A percentile compares a stretch with the other conserved stretches of the same genome.
phyloP scores from a whole-genome alignment of 2,888 invertebrate species.

The Orthosia incerta region DNA sequence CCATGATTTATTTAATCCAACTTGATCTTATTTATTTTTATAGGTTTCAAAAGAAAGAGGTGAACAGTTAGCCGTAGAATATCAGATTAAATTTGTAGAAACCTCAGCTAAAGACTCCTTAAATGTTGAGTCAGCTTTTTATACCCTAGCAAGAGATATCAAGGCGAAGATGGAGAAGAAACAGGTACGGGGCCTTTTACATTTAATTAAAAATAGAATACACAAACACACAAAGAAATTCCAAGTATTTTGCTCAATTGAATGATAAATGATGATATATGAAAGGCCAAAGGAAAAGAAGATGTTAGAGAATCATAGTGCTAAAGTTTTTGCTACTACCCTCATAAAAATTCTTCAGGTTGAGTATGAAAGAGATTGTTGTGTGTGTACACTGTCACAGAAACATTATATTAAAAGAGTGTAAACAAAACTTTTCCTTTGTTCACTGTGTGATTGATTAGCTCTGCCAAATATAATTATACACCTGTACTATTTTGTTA shows the following conservation, averaged over 20 bases:
- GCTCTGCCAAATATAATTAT: slow-evolving; percentile 41
- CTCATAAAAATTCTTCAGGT: neutral
- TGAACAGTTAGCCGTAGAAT: slow-evolving; percentile 99
- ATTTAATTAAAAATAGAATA: neutral
- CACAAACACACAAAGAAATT: neutral
- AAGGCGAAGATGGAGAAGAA: slow-evolving; percentile 99
- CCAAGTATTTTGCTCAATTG: neutral
- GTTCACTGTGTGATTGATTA: slow-evolving; percentile 40
- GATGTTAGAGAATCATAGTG: neutral
- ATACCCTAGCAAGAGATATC: slow-evolving; percentile 98
- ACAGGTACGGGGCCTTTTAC: slow-evolving; percentile 92
- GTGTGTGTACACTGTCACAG: slow-evolving; percentile 22
- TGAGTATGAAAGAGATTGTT: slow-evolving; percentile 13
- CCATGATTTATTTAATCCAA: neutral
- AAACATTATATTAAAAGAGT: slow-evolving; percentile 31
- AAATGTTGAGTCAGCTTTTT: slow-evolving; percentile 99
- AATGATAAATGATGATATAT: neutral
- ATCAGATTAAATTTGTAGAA: slow-evolving; percentile 99
- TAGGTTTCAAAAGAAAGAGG: slow-evolving; percentile 98
- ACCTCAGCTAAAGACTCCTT: slow-evolving; percentile 99
- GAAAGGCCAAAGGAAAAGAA: neutral
- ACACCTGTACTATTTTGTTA: slow-evolving; percentile 20
- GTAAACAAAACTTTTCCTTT: slow-evolving; percentile 32
- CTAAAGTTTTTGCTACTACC: neutral
- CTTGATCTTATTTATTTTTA: slow-evolving; percentile 50